A percentile compares a stretch with the other conserved stretches of the same genome.
phyloP scores from a whole-genome alignment of 1,140 invertebrate genomes.

The Samia ricini region DNA sequence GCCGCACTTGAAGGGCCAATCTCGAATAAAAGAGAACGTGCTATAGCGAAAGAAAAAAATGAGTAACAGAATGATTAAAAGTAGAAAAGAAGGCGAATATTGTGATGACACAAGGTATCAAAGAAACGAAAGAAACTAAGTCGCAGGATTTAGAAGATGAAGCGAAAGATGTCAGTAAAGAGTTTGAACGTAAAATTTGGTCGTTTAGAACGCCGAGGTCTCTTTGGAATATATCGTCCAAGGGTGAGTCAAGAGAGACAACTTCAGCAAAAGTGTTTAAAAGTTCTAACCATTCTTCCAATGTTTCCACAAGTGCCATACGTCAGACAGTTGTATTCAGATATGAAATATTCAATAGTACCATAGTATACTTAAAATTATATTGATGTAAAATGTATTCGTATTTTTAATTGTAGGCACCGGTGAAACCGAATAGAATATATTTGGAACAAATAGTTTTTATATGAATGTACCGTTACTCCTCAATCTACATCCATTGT shows the following conservation, averaged over 20 bases:
- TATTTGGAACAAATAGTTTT: background rate
- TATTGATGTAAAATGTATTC: background rate
- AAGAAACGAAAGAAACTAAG: constrained; percentile 15
- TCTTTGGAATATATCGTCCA: constrained; percentile 32
- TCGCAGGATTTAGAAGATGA: constrained; percentile 23
- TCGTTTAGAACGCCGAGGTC: constrained; percentile 38
- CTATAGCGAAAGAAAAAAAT: constrained; percentile 3
- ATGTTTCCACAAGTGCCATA: constrained; percentile 45
- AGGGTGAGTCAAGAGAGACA: constrained; percentile 40
- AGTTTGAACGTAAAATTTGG: constrained; percentile 18
- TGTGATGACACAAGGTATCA: constrained; percentile 37
- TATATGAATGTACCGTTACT: background rate
- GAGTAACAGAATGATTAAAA: constrained; percentile 12
- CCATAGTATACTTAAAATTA: background rate
- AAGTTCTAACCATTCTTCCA: constrained; percentile 42
- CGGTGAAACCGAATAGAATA: background rate
- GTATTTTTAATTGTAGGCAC: background rate
- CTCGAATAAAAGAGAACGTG: constrained; percentile 18
- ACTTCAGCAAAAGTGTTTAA: constrained; percentile 31
- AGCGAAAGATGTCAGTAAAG: constrained; percentile 39
- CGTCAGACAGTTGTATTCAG: constrained; percentile 15
- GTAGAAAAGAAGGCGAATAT: constrained; percentile 40
- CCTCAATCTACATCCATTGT: background rate
- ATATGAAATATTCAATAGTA: background rate
- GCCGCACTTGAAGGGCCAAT: background rate